Evolutionary conservation across 2,113 vertebrate genomes (phyloP), one percentile per base, ranked within the genome.

Genomic region (Coryphaenoides rupestris): DNA sequence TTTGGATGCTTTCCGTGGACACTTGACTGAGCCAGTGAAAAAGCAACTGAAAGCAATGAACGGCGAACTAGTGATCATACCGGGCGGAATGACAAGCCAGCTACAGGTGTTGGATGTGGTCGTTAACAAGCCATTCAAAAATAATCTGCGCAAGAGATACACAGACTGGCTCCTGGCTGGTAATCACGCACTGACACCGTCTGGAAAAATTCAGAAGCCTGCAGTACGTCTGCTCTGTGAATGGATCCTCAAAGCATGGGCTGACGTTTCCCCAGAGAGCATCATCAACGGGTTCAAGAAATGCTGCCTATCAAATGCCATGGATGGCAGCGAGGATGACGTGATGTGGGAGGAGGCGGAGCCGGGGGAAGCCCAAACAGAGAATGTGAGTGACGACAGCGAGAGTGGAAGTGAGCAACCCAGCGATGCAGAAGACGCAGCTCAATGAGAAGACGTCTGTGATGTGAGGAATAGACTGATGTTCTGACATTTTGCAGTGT

Each of bases 391-490:
- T 59, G 57, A 28, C 28, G 2, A 33, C 10, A 3, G 28, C 10
- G 49, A 52, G 49, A 52, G 47, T 49, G 47, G n/a, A n/a, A n/a
- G n/a, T n/a, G n/a, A n/a, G n/a, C n/a, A 49, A 17, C 47, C 16
- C 49, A 52, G 17, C 49, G 49, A n/a, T 14, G 49, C 49, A 52
- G 49, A n/a, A 16, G 49, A 15, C 49, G n/a, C n/a, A n/a, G 88
- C 0, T 77, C 59, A 1, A 53, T 71, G 14, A 86, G 67, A 63
- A 86, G 67, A 26, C 80, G n/a, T n/a, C 89, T 73, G 74, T 12
- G 23, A 5, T 64, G 47, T 65, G 6, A 1, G 65, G 13, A 45
- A 45, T 13, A n/a, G n/a, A n/a, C n/a, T n/a, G n/a, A n/a, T n/a
- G n/a, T n/a, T n/a, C n/a, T n/a, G n/a, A n/a, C n/a, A n/a, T n/a